Base-by-base conservation (phyloP, 2,888 invertebrate species). In the Hydrotaea cyrtoneurina region DNA sequence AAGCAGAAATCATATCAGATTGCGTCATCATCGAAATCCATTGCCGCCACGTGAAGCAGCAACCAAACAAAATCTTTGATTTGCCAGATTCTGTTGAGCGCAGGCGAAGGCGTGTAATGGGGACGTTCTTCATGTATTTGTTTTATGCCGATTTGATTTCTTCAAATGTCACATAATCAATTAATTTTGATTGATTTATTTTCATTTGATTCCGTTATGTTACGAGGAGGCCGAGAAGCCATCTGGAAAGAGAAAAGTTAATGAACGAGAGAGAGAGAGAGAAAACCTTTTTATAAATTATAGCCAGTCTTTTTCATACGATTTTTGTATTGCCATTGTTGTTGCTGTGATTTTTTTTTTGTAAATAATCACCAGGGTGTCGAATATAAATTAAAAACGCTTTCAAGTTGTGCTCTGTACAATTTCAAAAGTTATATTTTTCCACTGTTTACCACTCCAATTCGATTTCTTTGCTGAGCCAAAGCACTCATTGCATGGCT, bases 151-250 rank as follows among this genome's bases (percentile, higher is more conserved):
- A 66, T 43, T 66, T 43, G 1, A 43, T 36, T 71, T 71, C 46
- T 73, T 55, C 31, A 57, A 73, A 73, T 72, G 55, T 55, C 72
- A 72, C 7, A 17, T 19, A 73, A 31, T 57, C 55, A 57, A 55
- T 73, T 57, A 21, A 55, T 39, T 55, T 55, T 73, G 36, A 72
- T 53, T 72, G 55, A 72, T 36, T 31, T 15, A 72, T 72, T 72
- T 53, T 55, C 19, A 5, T 43, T 62, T 62, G 13, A 31, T 64
- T 23, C 19, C 31, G 23, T 19, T n/a, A 62, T 3, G 21, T 55
- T 55, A 21, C 21, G n/a, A 21, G 21, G 21, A 55, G 55, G 55
- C 50, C n/a, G n/a, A n/a, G 55, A 5, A 55, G 21, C 21, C 19
- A 5, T 1, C 19, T 55, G 17, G 19, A 55, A 21, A 21, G n/a